Evolutionary conservation across 64 coral and sea anemone genomes (phyloP), one percentile per base, ranked within the genome.

Genomic region (Montipora foliosa): DNA sequence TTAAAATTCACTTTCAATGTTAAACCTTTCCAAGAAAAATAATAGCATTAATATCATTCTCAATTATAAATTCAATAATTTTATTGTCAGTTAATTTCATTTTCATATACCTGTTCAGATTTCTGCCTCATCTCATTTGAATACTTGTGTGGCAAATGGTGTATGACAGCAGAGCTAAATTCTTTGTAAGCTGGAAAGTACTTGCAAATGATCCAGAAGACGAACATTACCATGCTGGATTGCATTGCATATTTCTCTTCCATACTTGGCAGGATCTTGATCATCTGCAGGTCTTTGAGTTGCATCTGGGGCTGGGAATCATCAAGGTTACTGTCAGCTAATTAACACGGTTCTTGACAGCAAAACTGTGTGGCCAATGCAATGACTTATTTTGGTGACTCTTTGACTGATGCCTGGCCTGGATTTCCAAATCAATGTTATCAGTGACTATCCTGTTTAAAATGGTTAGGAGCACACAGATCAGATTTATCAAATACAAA

Each of bases 341-440:
- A 29, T 21, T 12, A 3, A 88, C 46, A 47, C 44, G 61, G 24
- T 88, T 88, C 47, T 74, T 69, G 6, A 73, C 85, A 47, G 47
- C 85, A 88, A 88, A 88, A 70, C 16, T 69, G 25, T 88, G 29
- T 7, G 85, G 75, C 85, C 85, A 88, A 47, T 88, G 85, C 9
- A 88, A 50, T 16, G 85, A 74, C 67, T 88, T 47, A 22, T 88
- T 75, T 47, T 72, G 21, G 37, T 69, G 61, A 10, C 15, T 88
- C 8, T 74, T 88, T 7, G 85, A 68, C 74, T 74, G 85, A 46
- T 88, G 68, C n/a, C 85, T 74, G 24, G 85, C 85, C 37, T 88
- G 85, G 8, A 88, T 67, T 29, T 5, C 29, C 25, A 88, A 47
- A 49, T 88, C 85, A 88, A 88, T n/a, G 37, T 88, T 83, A 9